A percentile compares a stretch with the other conserved stretches of the same genome.
Evolutionary conservation across 2,113 vertebrate genomes (phyloP).

Genomic region (Gopherus evgoodei): DNA sequence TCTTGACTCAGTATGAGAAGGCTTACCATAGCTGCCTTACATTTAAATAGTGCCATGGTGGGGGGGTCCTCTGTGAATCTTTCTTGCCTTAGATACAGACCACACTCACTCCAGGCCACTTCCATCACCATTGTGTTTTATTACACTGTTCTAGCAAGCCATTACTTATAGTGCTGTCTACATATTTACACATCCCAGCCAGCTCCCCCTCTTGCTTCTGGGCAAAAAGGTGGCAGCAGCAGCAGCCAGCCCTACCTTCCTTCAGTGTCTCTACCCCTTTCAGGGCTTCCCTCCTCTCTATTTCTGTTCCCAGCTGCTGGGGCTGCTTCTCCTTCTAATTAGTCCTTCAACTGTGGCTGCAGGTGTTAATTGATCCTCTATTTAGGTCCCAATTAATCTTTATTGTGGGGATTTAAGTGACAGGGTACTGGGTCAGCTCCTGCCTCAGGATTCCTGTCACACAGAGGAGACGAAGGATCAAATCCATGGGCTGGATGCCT

Average conservation of each 20-base stretch:
- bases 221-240: too few species aligned
- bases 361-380: background rate
- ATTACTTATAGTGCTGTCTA: background rate
- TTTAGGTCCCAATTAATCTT: background rate
- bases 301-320: background rate
- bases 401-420: background rate
- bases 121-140: background rate
- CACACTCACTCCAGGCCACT: background rate
- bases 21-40: background rate
- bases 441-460: background rate
- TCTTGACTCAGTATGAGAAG: background rate
- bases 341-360: background rate
- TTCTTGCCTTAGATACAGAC: background rate
- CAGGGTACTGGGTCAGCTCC: background rate
- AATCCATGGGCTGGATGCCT: background rate
- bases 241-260: background rate
- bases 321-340: background rate
- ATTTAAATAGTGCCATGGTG: background rate
- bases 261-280: background rate
- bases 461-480: background rate
- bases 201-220: background rate
- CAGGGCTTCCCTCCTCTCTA: background rate
- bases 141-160: background rate
- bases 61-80: background rate
- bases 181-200: background rate